Evolutionary conservation across 2,113 vertebrate genomes (phyloP).

Genomic region (Stictonetta naevosa): DNA sequence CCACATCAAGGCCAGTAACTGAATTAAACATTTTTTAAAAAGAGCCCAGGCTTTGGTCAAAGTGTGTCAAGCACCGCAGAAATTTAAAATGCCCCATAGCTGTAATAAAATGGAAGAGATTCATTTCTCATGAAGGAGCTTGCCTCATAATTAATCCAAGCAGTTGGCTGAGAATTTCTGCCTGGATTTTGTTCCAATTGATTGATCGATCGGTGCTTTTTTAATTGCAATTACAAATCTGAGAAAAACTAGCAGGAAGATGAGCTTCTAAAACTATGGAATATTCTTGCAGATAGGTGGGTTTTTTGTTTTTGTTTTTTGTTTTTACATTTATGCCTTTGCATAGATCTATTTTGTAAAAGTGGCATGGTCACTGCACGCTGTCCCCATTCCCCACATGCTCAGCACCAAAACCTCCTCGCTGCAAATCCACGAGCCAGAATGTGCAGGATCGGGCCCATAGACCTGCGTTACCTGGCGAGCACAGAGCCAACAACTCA

Average conservation of each 20-base stretch:
- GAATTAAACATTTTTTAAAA: neutral
- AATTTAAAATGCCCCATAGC: slow-evolving; percentile 18
- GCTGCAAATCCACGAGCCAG: neutral
- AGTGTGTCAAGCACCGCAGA: neutral
- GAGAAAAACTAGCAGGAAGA: neutral
- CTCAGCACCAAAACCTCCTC: too few species aligned
- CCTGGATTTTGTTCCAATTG: neutral
- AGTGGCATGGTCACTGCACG: neutral
- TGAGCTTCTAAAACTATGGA: neutral
- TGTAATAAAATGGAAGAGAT: neutral
- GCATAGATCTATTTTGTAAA: neutral
- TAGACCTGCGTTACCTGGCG: neutral
- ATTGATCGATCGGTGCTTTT: neutral
- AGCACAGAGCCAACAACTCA: neutral
- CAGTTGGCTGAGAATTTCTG: neutral
- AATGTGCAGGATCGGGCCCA: neutral
- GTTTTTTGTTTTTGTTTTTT: too few species aligned
- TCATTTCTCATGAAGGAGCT: neutral
- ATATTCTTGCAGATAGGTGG: neutral
- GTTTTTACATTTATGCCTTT: neutral
- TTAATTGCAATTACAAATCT: neutral
- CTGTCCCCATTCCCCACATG: neutral
- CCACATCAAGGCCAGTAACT: neutral
- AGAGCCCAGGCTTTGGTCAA: neutral
- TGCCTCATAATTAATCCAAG: neutral